phyloP scores from a whole-genome alignment of 2,113 vertebrate genomes.

The Sceloporus undulatus region DNA sequence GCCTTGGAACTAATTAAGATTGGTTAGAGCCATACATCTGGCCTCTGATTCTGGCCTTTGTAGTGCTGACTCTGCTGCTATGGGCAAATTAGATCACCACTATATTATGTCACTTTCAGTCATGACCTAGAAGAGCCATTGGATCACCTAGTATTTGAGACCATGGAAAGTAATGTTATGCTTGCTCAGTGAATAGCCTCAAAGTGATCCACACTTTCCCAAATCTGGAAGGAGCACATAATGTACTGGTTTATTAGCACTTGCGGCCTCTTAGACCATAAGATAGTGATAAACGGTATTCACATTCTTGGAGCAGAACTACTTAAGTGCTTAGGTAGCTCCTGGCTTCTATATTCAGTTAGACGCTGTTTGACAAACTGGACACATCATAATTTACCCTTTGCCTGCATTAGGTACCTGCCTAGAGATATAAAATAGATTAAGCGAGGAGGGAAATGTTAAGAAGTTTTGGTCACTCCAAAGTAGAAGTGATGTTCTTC shows the following conservation, averaged over 20 bases:
- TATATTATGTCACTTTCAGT: constrained; percentile 3
- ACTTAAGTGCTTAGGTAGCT: constrained; percentile 28
- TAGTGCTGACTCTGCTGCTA: background rate
- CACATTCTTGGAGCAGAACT: constrained; percentile 32
- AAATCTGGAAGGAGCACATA: constrained; percentile 14
- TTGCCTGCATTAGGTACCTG: constrained; percentile 19
- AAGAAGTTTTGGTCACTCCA: constrained; percentile 10
- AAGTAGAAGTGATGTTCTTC: background rate
- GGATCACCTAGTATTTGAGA: constrained; percentile 19
- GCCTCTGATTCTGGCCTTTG: too few species aligned
- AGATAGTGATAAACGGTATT: constrained; percentile 30
- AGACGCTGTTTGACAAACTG: constrained; percentile 2
- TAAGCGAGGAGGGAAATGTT: constrained; percentile 12
- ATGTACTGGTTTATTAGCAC: constrained; percentile 27
- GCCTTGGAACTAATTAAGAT: too few species aligned
- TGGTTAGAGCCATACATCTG: too few species aligned
- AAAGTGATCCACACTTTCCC: constrained; percentile 9
- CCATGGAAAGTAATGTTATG: background rate
- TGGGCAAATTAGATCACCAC: background rate
- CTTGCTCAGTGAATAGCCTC: constrained; percentile 42
- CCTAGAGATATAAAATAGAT: constrained; percentile 7
- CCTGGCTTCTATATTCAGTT: background rate
- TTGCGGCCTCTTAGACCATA: constrained; percentile 22
- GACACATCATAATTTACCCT: constrained; percentile 26
- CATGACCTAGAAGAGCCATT: background rate